Base-by-base conservation (phyloP, 2,797 vertebrate genomes). In the Tenualosa thibaudeaui region DNA sequence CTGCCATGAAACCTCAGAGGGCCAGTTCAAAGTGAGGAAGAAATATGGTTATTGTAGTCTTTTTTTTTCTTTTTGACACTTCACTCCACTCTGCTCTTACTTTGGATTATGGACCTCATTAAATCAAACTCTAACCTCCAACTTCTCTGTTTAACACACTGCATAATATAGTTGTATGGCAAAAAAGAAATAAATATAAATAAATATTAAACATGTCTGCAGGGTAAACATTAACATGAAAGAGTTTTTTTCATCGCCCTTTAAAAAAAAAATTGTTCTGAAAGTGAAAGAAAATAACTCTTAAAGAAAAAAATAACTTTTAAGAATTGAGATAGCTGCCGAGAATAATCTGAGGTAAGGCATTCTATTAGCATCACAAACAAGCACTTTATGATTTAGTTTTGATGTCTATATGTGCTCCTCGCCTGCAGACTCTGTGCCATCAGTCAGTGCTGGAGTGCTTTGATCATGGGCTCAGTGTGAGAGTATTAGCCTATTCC, bases 351-450 rank as follows among this genome's bases (percentile, higher is more conserved):
- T 13, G 13, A 75, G 68, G 31, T 31, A 12, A 75, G 68, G 68
- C 31, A 17, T 15, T 37, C 68, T 75, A 31, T 75, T 40, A 75
- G 37, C 68, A 17, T 75, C 68, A 17, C 37, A 43, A 75, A 43
- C 68, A 75, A 43, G 68, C 68, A 43, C 13, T 37, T 43, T 19
- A 37, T 75, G 68, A 75, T 43, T 75, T 75, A 87, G 86, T 84
- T 87, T 84, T 81, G 54, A 83, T 83, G 75, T 86, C 53, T 85
- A 58, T 87, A 82, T 53, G 50, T 75, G 37, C 56, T 60, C 71
- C 31, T 17, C 53, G 68, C 43, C 7, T 3, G 31, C 68, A 75
- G 68, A 75, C 68, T 43, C 17, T 75, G 37, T 1, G 68, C 68
- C 10, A 46, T 4, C 46, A 3, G 37, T 43, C 68, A 75, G 68